Base-by-base conservation (phyloP, 2,888 invertebrate species). In the Colostygia pectinataria region DNA sequence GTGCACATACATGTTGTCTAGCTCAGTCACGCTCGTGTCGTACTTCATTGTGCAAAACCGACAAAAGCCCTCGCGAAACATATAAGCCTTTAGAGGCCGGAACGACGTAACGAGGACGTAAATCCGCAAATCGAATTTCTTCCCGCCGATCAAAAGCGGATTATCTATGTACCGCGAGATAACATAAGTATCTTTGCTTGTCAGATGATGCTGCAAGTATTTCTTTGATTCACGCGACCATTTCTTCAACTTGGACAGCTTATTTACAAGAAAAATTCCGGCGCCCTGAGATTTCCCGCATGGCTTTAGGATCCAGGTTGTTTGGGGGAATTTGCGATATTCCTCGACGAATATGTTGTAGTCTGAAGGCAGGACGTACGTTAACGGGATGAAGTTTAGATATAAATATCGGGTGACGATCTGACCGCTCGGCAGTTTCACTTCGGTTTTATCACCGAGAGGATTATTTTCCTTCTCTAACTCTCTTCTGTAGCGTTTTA, bases 231-330 rank as follows among this genome's bases (percentile, higher is more conserved):
- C 96, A 10, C 96, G 91, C 0, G 96, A 96, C 95, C 96, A 97
- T 73, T 95, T 93, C 74, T 97, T 98, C 41, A 98, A 85, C 84
- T 98, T 97, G 2, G 97, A 97, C 42, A 98, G 85, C 86, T 97
- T 97, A 77, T 98, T 98, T 58, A 98, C 96, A 42, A 98, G 91
- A 80, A 97, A 98, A 72, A 98, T 98, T 6, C 98, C 98, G 7
- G 95, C 93, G 0, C 96, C 96, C 77, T 96, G 96, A 0, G 98
- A 97, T 84, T 98, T 96, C 7, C 97, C 97, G 74, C 97, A 97
- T 0, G 98, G 98, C 77, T 98, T 98, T 94, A 98, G 96, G 53
- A 98, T 98, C 98, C 98, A 98, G 0, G 98, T 98, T 60, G 96
- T 96, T 72, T 96, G 95, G 0, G 98, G 97, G 58, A 94, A 95